These are phyloP conservation scores for Lanius collurio DNA, from an alignment of 2,113 vertebrate species.

Conservation along the genomic window DNA sequence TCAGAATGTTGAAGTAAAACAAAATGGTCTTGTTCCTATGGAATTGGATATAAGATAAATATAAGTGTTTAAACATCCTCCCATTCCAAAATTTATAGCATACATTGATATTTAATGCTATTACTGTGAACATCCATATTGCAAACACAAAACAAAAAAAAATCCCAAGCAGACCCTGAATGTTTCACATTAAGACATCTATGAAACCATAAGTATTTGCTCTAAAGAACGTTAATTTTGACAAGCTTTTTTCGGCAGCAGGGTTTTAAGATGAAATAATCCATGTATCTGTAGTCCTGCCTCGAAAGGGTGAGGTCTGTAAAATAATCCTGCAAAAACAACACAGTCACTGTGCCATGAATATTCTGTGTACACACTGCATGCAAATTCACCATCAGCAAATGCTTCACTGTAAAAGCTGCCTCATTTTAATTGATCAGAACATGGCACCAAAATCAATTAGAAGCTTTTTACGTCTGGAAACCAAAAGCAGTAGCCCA, in stretches of 20 bases:
- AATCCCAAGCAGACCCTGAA: neutral
- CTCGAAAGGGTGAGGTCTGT: neutral
- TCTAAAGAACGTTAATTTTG: neutral
- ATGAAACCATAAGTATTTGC: neutral
- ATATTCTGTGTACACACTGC: neutral
- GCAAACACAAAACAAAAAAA: neutral
- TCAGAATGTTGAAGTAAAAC: conserved; percentile 95
- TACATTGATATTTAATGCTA: neutral
- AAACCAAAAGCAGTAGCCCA: neutral
- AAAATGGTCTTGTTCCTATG: conserved; percentile 94
- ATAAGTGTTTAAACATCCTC: neutral
- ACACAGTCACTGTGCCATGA: neutral
- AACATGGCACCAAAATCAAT: conserved; percentile 71
- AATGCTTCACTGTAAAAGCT: neutral
- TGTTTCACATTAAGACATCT: neutral
- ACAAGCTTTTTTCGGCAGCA: neutral
- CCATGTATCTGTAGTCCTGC: neutral
- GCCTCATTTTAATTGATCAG: conserved; percentile 52
- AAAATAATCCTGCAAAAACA: neutral
- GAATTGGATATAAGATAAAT: conserved; percentile 3
- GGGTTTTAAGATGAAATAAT: neutral
- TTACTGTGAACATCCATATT: neutral
- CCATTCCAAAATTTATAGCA: neutral
- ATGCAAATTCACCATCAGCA: neutral
- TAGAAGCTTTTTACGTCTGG: neutral